Conservation (phyloP, 1,140 invertebrate genomes). For the Cyclina sinensis region DNA sequence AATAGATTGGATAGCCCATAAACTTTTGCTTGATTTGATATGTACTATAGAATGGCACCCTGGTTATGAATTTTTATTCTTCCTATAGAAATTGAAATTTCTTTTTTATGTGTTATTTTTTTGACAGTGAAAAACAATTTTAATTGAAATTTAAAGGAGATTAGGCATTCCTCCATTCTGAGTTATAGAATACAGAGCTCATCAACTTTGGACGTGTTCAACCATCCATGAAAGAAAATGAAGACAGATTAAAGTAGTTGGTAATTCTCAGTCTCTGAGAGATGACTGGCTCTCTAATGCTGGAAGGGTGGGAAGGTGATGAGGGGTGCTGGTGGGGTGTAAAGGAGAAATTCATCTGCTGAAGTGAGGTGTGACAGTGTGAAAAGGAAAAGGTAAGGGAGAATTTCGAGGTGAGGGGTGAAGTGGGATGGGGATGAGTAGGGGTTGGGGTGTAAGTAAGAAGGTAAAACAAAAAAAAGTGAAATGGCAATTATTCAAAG, state of each 20-base stretch:
- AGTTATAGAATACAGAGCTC: constrained; percentile 24
- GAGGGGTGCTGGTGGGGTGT: too few relatives aligned
- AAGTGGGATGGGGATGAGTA: too few relatives aligned
- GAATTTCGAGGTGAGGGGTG: too few relatives aligned
- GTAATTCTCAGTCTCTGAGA: too few relatives aligned
- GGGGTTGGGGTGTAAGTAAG: too few relatives aligned
- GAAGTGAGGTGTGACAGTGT: too few relatives aligned
- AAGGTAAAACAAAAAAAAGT: too few relatives aligned
- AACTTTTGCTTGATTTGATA: constrained; percentile 44
- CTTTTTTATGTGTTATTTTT: constrained; percentile 53
- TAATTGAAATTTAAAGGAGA: constrained; percentile 16
- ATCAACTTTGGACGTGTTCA: constrained; percentile 11
- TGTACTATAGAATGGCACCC: constrained; percentile 38
- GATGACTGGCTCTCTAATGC: too few relatives aligned
- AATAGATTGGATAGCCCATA: constrained; percentile 54
- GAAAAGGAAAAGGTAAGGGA: too few relatives aligned
- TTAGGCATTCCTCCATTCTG: constrained; percentile 23
- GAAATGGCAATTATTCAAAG: too few relatives aligned
- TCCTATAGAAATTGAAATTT: constrained; percentile 25
- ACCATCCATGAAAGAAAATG: background rate
- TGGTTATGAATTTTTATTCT: constrained; percentile 55
- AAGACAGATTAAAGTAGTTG: background rate
- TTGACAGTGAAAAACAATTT: constrained; percentile 46
- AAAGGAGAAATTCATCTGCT: too few relatives aligned
- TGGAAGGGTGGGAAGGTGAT: too few relatives aligned